Percentiles rank a stretch among this genome's conserved stretches.
These are phyloP conservation scores for Diarsia rubi DNA, from an alignment of 2,888 invertebrate genomes.

Conservation along the genomic window DNA sequence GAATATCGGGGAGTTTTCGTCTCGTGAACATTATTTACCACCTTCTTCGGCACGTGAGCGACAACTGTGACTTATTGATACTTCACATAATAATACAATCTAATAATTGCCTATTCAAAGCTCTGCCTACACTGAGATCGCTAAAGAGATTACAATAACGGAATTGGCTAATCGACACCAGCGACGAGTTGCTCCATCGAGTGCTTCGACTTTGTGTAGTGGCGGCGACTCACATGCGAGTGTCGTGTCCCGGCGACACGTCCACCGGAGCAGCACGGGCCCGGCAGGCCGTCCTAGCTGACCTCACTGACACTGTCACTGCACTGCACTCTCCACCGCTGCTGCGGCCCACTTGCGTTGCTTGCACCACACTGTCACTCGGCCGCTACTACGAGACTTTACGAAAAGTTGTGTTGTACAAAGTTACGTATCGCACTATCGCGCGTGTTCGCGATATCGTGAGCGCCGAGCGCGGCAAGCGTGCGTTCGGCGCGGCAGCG, in stretches of 20 bases:
- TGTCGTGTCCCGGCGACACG: neutral
- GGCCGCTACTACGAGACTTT: neutral
- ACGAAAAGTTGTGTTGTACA: slow-evolving; percentile 39
- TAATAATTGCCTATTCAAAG: neutral
- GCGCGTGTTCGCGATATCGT: slow-evolving; percentile 4
- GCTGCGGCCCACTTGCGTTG: neutral
- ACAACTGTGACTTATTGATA: neutral
- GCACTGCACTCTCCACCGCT: slow-evolving; percentile 31
- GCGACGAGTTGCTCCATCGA: neutral
- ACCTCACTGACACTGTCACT: slow-evolving; percentile 40
- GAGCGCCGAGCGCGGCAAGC: neutral
- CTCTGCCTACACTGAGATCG: neutral
- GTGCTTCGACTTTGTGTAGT: neutral
- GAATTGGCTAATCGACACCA: too few relatives aligned
- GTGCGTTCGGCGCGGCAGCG: slow-evolving; percentile 30
- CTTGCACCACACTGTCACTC: neutral
- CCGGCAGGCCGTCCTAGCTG: neutral
- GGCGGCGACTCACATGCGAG: slow-evolving; percentile 39
- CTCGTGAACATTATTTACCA: slow-evolving; percentile 1
- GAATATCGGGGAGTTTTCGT: neutral
- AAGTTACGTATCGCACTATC: slow-evolving; percentile 25
- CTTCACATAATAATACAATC: neutral
- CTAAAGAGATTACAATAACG: neutral
- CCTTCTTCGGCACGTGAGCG: neutral
- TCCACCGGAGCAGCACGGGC: neutral